Evolutionary conservation across 2,888 invertebrate genomes (phyloP).

Genomic region (Drosophila helvetica): DNA sequence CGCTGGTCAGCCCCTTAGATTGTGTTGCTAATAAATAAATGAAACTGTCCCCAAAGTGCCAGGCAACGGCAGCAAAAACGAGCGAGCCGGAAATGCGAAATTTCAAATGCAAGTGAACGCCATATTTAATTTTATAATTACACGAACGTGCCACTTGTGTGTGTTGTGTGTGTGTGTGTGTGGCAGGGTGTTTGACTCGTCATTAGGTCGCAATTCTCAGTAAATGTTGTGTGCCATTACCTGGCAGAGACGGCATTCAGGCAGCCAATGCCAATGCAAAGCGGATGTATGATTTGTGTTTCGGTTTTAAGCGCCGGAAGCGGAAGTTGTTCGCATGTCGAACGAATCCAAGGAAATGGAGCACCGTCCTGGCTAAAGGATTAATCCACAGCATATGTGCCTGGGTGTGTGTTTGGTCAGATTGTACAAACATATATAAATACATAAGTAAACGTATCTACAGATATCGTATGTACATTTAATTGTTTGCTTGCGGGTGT

Average conservation of each 20-base stretch:
- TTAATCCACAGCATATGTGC: constrained; percentile 3
- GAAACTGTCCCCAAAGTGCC: constrained; percentile 28
- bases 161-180: neutral
- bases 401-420: neutral
- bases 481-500: constrained; percentile 22
- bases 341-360: constrained; percentile 13
- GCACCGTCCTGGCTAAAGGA: constrained; percentile 13
- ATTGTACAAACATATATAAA: constrained; percentile 3
- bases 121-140: constrained; percentile 62
- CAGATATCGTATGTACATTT: constrained; percentile 8
- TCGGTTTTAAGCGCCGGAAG: constrained; percentile 47
- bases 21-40: constrained; percentile 47
- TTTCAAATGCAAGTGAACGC: constrained; percentile 42
- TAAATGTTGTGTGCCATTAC: constrained; percentile 49
- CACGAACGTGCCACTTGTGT: constrained; percentile 13
- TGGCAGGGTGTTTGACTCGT: constrained; percentile 10
- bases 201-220: constrained; percentile 43
- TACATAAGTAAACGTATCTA: constrained; percentile 33
- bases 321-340: constrained; percentile 59
- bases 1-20: constrained; percentile 26
- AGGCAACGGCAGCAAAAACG: constrained; percentile 2
- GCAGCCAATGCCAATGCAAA: constrained; percentile 7
- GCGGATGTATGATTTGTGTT: constrained; percentile 67
- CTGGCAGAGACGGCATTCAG: constrained; percentile 15
- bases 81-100: constrained; percentile 52